These are phyloP conservation scores for Drosophila albomicans DNA, from an alignment of 1,140 invertebrate species.

Conservation along the genomic window DNA sequence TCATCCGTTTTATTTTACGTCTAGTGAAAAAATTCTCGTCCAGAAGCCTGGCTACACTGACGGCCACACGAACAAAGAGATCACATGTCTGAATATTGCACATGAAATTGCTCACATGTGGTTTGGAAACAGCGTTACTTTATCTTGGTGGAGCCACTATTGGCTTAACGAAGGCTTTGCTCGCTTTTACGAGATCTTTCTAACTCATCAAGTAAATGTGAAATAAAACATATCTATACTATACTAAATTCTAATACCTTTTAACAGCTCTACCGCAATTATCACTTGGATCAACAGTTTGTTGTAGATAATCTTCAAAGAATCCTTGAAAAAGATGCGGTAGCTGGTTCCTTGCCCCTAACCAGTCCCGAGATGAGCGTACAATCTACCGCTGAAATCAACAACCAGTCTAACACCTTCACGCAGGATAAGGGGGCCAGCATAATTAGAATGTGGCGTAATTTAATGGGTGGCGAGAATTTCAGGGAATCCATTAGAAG, in stretches of 20 bases:
- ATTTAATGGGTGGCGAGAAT: constrained; percentile 87
- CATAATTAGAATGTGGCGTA: constrained; percentile 91
- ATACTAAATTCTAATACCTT: no score
- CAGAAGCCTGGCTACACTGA: constrained; percentile 61
- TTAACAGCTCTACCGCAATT: no score
- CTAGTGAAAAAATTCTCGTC: constrained; percentile 59
- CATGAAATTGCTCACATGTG: constrained; percentile 89
- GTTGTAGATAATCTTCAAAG: constrained; percentile 89
- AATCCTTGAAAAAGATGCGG: constrained; percentile 88
- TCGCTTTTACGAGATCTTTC: constrained; percentile 88
- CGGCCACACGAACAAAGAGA: constrained; percentile 81
- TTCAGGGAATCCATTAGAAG: constrained; percentile 87
- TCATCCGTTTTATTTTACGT: background rate
- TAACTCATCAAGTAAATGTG: constrained; percentile 52
- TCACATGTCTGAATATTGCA: constrained; percentile 86
- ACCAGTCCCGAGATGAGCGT: constrained; percentile 85
- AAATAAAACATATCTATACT: no score
- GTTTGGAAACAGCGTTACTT: constrained; percentile 89
- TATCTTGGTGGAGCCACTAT: constrained; percentile 88
- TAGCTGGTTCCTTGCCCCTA: constrained; percentile 87
- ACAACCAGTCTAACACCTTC: constrained; percentile 85
- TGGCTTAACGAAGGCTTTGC: constrained; percentile 91
- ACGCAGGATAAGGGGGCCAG: constrained; percentile 89
- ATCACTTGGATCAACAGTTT: constrained; percentile 85
- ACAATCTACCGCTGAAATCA: constrained; percentile 84